phyloP scores from a whole-genome alignment of 2,797 vertebrate genomes.

The Anas acuta region DNA sequence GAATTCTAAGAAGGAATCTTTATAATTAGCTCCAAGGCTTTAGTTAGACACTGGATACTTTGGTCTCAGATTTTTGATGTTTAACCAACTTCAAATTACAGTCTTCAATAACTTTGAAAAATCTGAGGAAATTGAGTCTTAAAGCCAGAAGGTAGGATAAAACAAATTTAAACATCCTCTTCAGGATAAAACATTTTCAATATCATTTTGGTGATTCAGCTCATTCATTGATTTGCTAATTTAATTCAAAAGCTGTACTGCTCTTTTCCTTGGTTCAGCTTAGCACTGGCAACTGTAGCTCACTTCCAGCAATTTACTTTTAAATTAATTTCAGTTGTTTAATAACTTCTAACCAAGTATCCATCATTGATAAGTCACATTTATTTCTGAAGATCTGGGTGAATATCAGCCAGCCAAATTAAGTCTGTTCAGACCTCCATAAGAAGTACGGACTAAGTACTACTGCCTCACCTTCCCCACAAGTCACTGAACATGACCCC shows the following conservation, averaged over 20 bases:
- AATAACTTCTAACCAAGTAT: background rate
- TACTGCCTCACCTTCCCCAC: constrained; percentile 86
- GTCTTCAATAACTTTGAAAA: background rate
- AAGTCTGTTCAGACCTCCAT: background rate
- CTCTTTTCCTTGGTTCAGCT: background rate
- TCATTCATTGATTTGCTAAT: background rate
- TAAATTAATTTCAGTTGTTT: background rate
- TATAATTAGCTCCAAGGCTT: constrained; percentile 55
- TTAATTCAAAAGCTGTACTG: background rate
- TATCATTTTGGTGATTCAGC: background rate
- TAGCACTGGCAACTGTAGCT: background rate
- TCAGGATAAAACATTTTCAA: background rate
- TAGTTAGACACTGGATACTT: constrained; percentile 4
- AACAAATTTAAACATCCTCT: constrained; percentile 4
- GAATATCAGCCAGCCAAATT: background rate
- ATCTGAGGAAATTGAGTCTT: constrained; percentile 8
- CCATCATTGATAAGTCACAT: background rate
- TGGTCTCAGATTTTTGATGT: constrained; percentile 30
- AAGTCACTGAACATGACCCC: constrained; percentile 88
- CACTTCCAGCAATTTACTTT: background rate
- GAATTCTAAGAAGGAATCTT: constrained; percentile 65
- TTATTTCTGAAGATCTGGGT: background rate
- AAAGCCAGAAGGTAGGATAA: background rate
- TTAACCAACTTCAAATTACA: constrained; percentile 29
- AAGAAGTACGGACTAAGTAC: background rate